These are phyloP conservation scores for Dastarcus helophoroides DNA, from an alignment of 2,888 invertebrate genomes.

Conservation along the genomic window DNA sequence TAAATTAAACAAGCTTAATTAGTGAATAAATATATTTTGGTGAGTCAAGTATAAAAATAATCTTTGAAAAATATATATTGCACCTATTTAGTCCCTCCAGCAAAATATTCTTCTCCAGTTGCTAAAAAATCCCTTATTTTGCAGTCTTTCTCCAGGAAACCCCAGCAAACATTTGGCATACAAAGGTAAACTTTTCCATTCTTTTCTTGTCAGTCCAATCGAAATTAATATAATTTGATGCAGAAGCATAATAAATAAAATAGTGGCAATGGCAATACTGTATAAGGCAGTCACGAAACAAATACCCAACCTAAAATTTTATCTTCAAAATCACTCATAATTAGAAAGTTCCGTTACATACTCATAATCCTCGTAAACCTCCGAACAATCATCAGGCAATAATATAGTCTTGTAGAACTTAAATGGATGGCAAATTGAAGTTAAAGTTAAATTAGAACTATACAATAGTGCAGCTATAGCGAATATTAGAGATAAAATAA, in stretches of 20 bases:
- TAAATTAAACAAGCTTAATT: too few relatives aligned
- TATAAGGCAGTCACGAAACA: slow-evolving; percentile 29
- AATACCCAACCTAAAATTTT: slow-evolving; percentile 24
- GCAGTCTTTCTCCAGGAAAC: slow-evolving; percentile 21
- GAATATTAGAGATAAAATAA: slow-evolving; percentile 54
- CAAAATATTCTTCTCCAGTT: slow-evolving; percentile 28
- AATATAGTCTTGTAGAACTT: slow-evolving; percentile 54
- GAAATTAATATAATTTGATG: slow-evolving; percentile 36
- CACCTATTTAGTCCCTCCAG: slow-evolving; percentile 7
- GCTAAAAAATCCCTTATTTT: slow-evolving; percentile 24
- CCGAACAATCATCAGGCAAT: slow-evolving; percentile 73
- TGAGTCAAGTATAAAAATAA: too few relatives aligned
- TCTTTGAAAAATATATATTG: slow-evolving; percentile 1
- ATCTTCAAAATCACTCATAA: background rate
- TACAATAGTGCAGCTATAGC: slow-evolving; percentile 56
- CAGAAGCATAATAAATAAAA: slow-evolving; percentile 22
- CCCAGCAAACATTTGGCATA: slow-evolving; percentile 24
- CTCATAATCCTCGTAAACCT: slow-evolving; percentile 70
- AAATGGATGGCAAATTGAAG: slow-evolving; percentile 78
- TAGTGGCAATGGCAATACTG: slow-evolving; percentile 22
- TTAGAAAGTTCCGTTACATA: slow-evolving; percentile 37
- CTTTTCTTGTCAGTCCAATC: slow-evolving; percentile 40
- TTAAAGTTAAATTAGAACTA: slow-evolving; percentile 70
- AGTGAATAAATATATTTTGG: too few relatives aligned
- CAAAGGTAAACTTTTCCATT: slow-evolving; percentile 35